Conservation (phyloP, 2,888 invertebrate species). For the Microplitis deprimator region DNA sequence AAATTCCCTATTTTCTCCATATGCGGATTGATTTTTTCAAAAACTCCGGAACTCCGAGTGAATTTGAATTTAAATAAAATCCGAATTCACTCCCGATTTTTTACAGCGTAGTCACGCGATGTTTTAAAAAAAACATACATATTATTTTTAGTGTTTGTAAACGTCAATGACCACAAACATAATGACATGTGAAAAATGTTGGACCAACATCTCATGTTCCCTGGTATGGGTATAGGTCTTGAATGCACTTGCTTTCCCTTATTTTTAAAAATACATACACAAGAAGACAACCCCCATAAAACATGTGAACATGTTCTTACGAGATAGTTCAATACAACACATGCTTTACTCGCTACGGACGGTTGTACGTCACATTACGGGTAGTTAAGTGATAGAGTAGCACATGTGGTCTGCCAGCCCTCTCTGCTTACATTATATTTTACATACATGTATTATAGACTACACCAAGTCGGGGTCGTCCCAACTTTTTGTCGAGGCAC, state of each 20-base stretch:
- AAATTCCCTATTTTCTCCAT: too few species aligned
- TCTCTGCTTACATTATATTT: conserved; percentile 65
- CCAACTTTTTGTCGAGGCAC: conserved; percentile 65
- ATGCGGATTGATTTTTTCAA: too few species aligned
- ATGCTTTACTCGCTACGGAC: conserved; percentile 31
- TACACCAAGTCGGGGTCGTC: conserved; percentile 41
- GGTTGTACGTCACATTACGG: conserved; percentile 63
- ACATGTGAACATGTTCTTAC: conserved; percentile 46
- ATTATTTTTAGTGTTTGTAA: too few species aligned
- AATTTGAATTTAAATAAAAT: too few species aligned
- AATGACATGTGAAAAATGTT: conserved; percentile 16
- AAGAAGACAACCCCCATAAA: conserved; percentile 40
- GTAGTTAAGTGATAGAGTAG: conserved; percentile 67
- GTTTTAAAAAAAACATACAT: too few species aligned
- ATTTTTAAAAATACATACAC: conserved; percentile 31
- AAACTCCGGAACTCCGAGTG: too few species aligned
- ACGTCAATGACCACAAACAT: conserved; percentile 23
- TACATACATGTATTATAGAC: conserved; percentile 44
- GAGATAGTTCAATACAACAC: conserved; percentile 20
- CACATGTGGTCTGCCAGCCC: conserved; percentile 70
- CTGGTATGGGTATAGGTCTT: conserved; percentile 3
- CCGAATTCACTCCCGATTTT: too few species aligned
- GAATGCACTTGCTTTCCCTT: conserved; percentile 35
- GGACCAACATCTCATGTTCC: conserved; percentile 6
- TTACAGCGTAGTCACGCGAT: too few species aligned